phyloP scores from a whole-genome alignment of 30 jellyfish, hydroid and myxozoan genomes.

The Clytia hemisphaerica region DNA sequence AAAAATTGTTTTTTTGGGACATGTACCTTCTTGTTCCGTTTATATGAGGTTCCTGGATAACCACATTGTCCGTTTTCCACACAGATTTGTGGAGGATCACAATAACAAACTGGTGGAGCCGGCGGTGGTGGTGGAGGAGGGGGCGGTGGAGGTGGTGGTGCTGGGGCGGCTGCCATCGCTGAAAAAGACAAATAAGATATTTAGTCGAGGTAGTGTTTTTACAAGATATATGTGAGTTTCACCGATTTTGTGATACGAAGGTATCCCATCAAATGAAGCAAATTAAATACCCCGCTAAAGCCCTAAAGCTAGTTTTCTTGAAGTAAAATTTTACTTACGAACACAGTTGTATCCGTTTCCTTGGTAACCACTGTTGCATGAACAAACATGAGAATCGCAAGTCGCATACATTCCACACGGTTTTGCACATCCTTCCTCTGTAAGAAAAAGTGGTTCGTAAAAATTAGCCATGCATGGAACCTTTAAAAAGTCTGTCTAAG shows the following conservation, averaged over 20 bases:
- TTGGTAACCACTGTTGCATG: conserved; percentile 80
- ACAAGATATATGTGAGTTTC: background rate
- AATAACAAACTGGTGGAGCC: conserved; percentile 74
- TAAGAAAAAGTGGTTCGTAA: too few species aligned
- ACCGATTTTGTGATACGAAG: background rate
- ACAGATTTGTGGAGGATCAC: conserved; percentile 65
- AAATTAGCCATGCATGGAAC: too few species aligned
- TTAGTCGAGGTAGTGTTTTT: background rate
- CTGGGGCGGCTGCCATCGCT: conserved; percentile 35
- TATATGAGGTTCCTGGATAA: conserved; percentile 4
- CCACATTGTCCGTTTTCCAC: conserved; percentile 15
- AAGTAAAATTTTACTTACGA: conserved; percentile 38
- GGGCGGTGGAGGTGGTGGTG: conserved; percentile 72
- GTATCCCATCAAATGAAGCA: background rate
- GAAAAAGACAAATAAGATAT: background rate
- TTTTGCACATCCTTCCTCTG: conserved; percentile 80
- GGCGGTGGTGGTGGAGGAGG: conserved; percentile 94
- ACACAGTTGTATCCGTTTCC: conserved; percentile 91
- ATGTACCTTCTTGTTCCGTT: background rate
- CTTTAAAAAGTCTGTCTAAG: too few species aligned
- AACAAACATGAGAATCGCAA: conserved; percentile 83
- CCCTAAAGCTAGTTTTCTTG: background rate
- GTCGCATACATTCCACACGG: conserved; percentile 84
- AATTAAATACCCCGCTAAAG: background rate
- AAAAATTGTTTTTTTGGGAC: too few species aligned